phyloP scores from a whole-genome alignment of 2,888 invertebrate genomes.

The Ligdia adustata region DNA sequence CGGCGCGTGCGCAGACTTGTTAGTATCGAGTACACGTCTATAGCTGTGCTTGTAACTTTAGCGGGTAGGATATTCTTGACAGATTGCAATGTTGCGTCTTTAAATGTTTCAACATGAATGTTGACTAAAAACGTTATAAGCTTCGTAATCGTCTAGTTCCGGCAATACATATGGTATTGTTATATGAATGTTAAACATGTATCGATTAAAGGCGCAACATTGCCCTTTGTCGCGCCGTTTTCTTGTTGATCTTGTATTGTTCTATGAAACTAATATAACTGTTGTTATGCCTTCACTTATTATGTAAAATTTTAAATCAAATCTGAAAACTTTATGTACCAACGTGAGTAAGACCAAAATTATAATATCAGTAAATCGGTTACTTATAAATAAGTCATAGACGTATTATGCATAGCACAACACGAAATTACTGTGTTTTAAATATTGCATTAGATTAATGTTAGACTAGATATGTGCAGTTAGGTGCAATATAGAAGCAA shows the following conservation, averaged over 20 bases:
- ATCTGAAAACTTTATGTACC: constrained; percentile 46
- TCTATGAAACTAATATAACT: constrained; percentile 56
- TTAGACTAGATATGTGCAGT: constrained; percentile 3
- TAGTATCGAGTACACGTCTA: constrained; percentile 69
- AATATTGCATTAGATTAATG: constrained; percentile 1
- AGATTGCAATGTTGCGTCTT: constrained; percentile 17
- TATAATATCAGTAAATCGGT: constrained; percentile 2
- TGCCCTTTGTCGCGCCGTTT: constrained; percentile 42
- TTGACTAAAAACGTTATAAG: too few species aligned
- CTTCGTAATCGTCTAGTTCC: too few species aligned
- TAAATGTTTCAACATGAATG: constrained; percentile 8
- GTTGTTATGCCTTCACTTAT: constrained; percentile 62
- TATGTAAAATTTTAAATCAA: constrained; percentile 40
- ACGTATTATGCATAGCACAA: neutral
- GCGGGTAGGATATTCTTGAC: constrained; percentile 22
- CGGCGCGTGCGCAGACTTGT: constrained; percentile 62
- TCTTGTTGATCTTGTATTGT: constrained; percentile 68
- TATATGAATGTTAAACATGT: neutral
- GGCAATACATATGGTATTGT: constrained; percentile 3
- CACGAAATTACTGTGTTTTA: neutral
- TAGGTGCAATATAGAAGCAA: neutral
- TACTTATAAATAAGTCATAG: neutral
- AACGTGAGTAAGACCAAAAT: constrained; percentile 33
- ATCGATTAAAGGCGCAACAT: constrained; percentile 23
- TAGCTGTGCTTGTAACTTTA: constrained; percentile 63